Conservation (phyloP, 2,113 vertebrate genomes). For the Xyliphius kryptos region DNA sequence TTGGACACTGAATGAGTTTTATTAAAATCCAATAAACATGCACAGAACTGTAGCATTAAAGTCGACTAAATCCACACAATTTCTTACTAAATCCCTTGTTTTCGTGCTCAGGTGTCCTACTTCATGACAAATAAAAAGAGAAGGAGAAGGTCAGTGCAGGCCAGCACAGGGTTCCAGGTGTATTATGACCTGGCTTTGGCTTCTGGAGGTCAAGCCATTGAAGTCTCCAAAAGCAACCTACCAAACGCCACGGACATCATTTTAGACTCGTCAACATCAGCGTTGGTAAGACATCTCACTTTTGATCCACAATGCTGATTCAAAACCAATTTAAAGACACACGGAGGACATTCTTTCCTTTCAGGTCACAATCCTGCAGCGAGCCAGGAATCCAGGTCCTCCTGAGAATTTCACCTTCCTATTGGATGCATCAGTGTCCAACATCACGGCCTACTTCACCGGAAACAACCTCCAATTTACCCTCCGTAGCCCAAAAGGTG, state of each 20-base stretch:
- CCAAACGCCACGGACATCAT: slow-evolving; percentile 59
- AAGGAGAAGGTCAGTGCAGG: slow-evolving; percentile 17
- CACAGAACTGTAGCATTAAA: no score
- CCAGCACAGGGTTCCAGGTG: slow-evolving; percentile 3
- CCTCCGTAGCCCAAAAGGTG: slow-evolving; percentile 53
- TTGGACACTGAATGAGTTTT: no score
- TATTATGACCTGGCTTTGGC: slow-evolving; percentile 59
- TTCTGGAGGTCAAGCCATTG: slow-evolving; percentile 63
- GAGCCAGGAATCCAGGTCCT: slow-evolving; percentile 43
- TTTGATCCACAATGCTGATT: not conserved
- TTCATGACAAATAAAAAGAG: slow-evolving; percentile 26
- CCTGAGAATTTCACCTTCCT: slow-evolving; percentile 53
- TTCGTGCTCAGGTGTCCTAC: slow-evolving; percentile 53
- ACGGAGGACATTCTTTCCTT: not conserved
- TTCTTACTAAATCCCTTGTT: not conserved
- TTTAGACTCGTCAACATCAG: slow-evolving; percentile 63
- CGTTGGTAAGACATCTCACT: slow-evolving; percentile 49
- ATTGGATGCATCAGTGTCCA: slow-evolving; percentile 56
- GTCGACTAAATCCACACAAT: no score
- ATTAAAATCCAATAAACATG: no score
- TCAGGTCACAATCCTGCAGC: slow-evolving; percentile 62
- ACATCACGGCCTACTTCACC: slow-evolving; percentile 60
- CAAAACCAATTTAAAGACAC: not conserved
- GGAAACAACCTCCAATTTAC: slow-evolving; percentile 51
- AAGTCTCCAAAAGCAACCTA: slow-evolving; percentile 52